Evolutionary conservation across 2,113 vertebrate species (phyloP).

Genomic region (Sphaerodactylus townsendi): DNA sequence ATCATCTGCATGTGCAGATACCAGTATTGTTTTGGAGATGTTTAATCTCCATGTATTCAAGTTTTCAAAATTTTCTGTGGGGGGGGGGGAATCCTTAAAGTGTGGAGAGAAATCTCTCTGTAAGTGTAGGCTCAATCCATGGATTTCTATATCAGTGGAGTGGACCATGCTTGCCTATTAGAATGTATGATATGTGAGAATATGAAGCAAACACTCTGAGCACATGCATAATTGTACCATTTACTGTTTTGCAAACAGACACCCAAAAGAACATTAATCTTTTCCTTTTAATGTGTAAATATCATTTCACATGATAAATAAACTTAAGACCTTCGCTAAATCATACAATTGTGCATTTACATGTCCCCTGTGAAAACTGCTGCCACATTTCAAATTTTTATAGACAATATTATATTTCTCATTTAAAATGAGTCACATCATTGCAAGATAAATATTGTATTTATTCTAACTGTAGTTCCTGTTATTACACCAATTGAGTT

Average conservation of each 20-base stretch:
- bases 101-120: too few species aligned
- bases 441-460: conserved; percentile 32
- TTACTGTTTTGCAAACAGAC: conserved; percentile 23
- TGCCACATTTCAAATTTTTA: conserved; percentile 37
- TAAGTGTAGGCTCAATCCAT: too few species aligned
- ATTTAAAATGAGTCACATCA: conserved; percentile 32
- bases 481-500: conserved; percentile 18
- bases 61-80: too few species aligned
- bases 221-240: conserved; percentile 29
- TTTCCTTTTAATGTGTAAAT: not conserved
- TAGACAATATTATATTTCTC: conserved; percentile 19
- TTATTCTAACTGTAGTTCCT: conserved; percentile 15
- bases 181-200: not conserved
- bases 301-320: conserved; percentile 20
- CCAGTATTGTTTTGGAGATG: too few species aligned
- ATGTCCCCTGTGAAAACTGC: conserved; percentile 18
- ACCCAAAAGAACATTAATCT: conserved; percentile 29
- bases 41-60: too few species aligned
- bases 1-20: too few species aligned
- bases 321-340: conserved; percentile 33
- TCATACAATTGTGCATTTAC: conserved; percentile 26
- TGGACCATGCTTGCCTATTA: too few species aligned
- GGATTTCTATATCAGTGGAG: too few species aligned
- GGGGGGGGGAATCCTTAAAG: too few species aligned
- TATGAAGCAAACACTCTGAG: conserved; percentile 14